Evolutionary conservation across 23 tunicate species (phyloP).

Genomic region (Halocynthia roretzi): DNA sequence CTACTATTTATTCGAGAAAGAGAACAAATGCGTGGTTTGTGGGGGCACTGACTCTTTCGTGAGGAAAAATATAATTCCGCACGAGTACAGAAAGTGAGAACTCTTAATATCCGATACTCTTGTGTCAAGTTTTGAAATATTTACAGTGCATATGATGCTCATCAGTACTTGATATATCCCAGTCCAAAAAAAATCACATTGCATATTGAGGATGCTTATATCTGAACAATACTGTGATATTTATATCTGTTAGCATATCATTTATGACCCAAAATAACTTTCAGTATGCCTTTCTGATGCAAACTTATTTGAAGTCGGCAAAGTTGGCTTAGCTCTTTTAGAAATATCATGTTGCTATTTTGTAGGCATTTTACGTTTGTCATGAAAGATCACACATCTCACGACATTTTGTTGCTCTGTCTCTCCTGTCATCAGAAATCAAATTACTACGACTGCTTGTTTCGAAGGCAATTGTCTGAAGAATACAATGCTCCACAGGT

Average conservation of each 20-base stretch:
- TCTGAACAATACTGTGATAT: too few species aligned
- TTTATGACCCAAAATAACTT: too few species aligned
- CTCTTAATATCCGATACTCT: neutral
- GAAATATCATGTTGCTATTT: neutral
- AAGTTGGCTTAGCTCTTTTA: too few species aligned
- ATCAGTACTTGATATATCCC: too few species aligned
- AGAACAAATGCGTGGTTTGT: constrained; percentile 93
- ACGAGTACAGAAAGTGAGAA: constrained; percentile 86
- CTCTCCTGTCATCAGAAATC: constrained; percentile 73
- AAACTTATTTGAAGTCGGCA: too few species aligned
- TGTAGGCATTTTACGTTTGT: constrained; percentile 73
- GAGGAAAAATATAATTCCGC: constrained; percentile 86
- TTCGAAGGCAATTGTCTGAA: constrained; percentile 38
- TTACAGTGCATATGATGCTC: too few species aligned
- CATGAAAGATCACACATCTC: constrained; percentile 79
- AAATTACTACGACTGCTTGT: constrained; percentile 45
- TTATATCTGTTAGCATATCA: too few species aligned
- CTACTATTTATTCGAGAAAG: constrained; percentile 70
- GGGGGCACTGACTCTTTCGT: constrained; percentile 43
- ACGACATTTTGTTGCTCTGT: constrained; percentile 82
- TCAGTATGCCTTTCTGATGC: too few species aligned
- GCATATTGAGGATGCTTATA: too few species aligned
- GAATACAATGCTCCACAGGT: constrained; percentile 78
- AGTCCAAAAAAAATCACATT: too few species aligned
- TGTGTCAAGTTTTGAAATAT: neutral